Percentiles rank a stretch among this genome's conserved stretches.
Conservation (phyloP, 2,797 vertebrate genomes). For the Nothura maculosa region DNA sequence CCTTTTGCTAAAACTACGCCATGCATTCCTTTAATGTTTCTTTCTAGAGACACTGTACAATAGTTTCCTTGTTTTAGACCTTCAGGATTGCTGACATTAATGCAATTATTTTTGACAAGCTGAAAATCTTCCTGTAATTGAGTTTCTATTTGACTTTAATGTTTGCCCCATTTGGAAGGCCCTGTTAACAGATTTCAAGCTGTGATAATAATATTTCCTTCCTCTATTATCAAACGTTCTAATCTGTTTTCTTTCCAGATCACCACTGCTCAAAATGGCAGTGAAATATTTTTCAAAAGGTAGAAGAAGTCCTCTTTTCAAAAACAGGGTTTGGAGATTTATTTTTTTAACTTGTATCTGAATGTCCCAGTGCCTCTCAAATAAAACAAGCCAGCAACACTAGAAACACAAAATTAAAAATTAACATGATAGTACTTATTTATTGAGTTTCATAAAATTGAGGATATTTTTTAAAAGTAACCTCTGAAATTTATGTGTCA, state of each 20-base stretch:
- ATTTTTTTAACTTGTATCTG: neutral
- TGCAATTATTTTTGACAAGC: constrained; percentile 83
- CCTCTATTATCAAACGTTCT: constrained; percentile 75
- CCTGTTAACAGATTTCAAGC: constrained; percentile 80
- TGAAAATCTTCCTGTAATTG: constrained; percentile 83
- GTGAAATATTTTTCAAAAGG: constrained; percentile 68
- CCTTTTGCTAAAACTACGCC: constrained; percentile 1
- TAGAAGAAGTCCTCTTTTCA: constrained; percentile 41
- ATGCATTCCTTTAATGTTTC: constrained; percentile 70
- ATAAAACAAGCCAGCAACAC: neutral
- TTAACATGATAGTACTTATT: neutral
- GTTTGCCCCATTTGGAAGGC: constrained; percentile 73
- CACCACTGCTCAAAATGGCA: constrained; percentile 36
- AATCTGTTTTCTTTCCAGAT: constrained; percentile 80
- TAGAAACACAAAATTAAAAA: neutral
- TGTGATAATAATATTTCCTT: constrained; percentile 83
- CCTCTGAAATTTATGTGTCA: neutral
- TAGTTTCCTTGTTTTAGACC: constrained; percentile 75
- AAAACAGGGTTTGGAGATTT: neutral
- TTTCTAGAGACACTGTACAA: constrained; percentile 67
- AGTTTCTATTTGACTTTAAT: constrained; percentile 82
- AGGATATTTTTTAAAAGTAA: neutral
- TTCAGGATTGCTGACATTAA: constrained; percentile 76
- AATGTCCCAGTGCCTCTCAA: neutral
- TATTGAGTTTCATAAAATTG: neutral